Evolutionary conservation across 2,113 vertebrate genomes (phyloP).

Genomic region (Lanius ludovicianus): DNA sequence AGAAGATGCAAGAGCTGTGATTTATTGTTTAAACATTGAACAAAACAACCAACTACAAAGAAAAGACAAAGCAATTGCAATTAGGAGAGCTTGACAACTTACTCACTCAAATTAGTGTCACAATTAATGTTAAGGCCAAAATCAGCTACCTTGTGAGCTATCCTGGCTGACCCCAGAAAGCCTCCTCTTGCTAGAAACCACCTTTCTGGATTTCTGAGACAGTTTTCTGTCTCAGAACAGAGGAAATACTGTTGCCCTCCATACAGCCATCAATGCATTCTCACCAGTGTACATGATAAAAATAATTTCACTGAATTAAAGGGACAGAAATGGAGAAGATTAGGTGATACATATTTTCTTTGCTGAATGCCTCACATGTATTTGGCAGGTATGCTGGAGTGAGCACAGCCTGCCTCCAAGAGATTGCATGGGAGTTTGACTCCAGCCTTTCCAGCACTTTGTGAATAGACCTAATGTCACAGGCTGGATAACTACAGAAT

Average conservation of each 20-base stretch:
- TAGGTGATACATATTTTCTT: neutral
- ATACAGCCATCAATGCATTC: neutral
- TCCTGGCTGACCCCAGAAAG: neutral
- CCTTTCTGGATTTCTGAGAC: neutral
- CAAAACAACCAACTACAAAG: neutral
- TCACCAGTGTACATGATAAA: neutral
- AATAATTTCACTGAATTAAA: neutral
- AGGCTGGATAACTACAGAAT: slow-evolving; percentile 18
- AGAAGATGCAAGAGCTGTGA: neutral
- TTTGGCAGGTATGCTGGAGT: neutral
- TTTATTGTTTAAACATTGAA: neutral
- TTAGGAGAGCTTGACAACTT: neutral
- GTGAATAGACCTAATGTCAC: slow-evolving; percentile 8
- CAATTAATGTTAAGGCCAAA: neutral
- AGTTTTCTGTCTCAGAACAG: neutral
- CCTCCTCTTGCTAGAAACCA: neutral
- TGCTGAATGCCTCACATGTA: neutral
- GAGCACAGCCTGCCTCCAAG: slow-evolving; percentile 7
- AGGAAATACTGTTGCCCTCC: neutral
- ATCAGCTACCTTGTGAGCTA: neutral
- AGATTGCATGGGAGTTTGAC: slow-evolving; percentile 59
- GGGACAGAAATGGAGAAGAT: neutral
- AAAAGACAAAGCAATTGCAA: neutral
- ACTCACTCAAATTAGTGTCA: neutral
- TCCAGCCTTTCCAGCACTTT: slow-evolving; percentile 16